A percentile compares a stretch with the other conserved stretches of the same genome.
These are phyloP conservation scores for Xestia rhomboidea DNA, from an alignment of 2,888 invertebrate genomes.

Conservation along the genomic window DNA sequence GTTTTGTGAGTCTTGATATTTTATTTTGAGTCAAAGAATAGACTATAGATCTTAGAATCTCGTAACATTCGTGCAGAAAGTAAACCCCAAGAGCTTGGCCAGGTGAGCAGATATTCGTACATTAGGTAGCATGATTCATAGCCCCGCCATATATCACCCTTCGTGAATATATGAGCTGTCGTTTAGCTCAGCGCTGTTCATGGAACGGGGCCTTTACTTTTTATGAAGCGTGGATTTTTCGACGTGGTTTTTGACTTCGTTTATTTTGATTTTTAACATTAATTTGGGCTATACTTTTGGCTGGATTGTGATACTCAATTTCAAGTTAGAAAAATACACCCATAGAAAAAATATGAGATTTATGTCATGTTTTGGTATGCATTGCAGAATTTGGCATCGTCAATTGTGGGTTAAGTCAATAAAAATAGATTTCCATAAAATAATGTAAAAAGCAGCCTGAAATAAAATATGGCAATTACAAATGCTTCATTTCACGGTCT, in stretches of 20 bases:
- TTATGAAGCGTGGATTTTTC: neutral
- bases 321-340: neutral
- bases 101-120: slow-evolving; percentile 53
- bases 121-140: slow-evolving; percentile 63
- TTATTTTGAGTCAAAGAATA: neutral
- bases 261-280: neutral
- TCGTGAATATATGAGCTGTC: slow-evolving; percentile 56
- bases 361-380: neutral
- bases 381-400: neutral
- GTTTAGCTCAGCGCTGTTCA: slow-evolving; percentile 29
- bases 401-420: neutral
- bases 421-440: neutral
- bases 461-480: neutral
- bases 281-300: neutral
- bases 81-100: slow-evolving; percentile 7
- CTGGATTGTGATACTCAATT: neutral
- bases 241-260: neutral
- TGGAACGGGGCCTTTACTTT: neutral
- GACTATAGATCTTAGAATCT: slow-evolving; percentile 7
- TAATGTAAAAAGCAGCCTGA: neutral
- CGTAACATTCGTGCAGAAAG: slow-evolving; percentile 17
- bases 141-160: slow-evolving; percentile 55
- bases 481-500: no score
- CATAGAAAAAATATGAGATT: neutral
- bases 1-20: neutral